Evolutionary conservation across 2,888 invertebrate species (phyloP).

Genomic region (Coecobrya sp.): DNA sequence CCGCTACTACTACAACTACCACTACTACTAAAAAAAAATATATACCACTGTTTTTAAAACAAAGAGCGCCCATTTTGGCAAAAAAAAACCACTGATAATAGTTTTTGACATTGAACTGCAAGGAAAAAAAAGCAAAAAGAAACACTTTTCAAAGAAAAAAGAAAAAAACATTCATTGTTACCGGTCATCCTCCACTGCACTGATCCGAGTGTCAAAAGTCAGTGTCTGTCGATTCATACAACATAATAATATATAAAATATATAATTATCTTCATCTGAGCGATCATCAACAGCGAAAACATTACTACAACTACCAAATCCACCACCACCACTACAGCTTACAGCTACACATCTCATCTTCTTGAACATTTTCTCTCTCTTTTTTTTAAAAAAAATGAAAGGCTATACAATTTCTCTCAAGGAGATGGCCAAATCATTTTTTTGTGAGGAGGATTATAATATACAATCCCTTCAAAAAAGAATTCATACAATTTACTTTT

Average conservation of each 20-base stretch:
- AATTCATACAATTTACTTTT: background rate
- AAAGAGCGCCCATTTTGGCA: conserved; percentile 62
- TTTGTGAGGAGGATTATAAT: background rate
- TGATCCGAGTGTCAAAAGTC: conserved; percentile 16
- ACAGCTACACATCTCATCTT: conserved; percentile 19
- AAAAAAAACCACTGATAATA: conserved; percentile 51
- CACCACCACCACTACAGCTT: conserved; percentile 31
- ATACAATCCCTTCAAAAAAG: background rate
- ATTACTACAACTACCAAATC: conserved; percentile 13
- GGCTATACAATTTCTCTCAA: background rate
- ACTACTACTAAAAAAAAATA: conserved; percentile 56
- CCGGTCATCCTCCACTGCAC: conserved; percentile 38
- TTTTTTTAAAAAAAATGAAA: too few species aligned
- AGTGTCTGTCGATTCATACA: conserved; percentile 33
- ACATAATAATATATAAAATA: background rate
- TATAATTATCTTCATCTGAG: background rate
- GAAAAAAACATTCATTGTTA: background rate
- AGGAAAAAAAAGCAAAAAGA: conserved; percentile 3
- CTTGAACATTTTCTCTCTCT: background rate
- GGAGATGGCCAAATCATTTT: background rate
- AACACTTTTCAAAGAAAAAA: conserved; percentile 9
- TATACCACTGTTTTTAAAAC: conserved; percentile 71
- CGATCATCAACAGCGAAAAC: conserved; percentile 45
- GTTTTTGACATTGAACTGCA: conserved; percentile 47
- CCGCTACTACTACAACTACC: conserved; percentile 85